Percentiles rank a stretch among this genome's conserved stretches.
Evolutionary conservation across 2,888 invertebrate genomes (phyloP).

Genomic region (Cheilosia soror): DNA sequence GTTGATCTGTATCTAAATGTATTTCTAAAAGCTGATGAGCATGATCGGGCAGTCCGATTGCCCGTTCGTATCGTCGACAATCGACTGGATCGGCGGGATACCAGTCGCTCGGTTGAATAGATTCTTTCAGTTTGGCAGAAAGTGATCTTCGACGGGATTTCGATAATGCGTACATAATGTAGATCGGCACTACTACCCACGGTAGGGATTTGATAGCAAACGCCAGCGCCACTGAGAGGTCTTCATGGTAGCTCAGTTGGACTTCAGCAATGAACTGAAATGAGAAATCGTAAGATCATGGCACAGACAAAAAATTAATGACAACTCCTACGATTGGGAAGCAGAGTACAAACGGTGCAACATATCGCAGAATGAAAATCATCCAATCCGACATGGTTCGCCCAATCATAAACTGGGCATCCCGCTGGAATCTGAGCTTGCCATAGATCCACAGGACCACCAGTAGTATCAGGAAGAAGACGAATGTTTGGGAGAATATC

Average conservation of each 20-base stretch:
- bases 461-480: conserved; percentile 91
- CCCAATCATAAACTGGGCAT: conserved; percentile 90
- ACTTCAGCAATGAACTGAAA: conserved; percentile 58
- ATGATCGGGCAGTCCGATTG: conserved; percentile 79
- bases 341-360: conserved; percentile 80
- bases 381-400: conserved; percentile 85
- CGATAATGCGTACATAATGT: conserved; percentile 61
- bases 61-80: conserved; percentile 82
- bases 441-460: conserved; percentile 94
- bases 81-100: conserved; percentile 82
- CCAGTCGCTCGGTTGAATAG: conserved; percentile 82
- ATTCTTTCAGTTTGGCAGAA: conserved; percentile 80
- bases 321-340: conserved; percentile 78
- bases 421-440: conserved; percentile 86
- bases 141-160: conserved; percentile 75
- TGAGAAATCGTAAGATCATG: background rate
- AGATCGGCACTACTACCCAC: conserved; percentile 72
- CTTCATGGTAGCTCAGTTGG: conserved; percentile 52
- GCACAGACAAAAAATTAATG: background rate
- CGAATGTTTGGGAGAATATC: conserved; percentile 79
- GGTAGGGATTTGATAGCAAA: conserved; percentile 68
- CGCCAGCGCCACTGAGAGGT: conserved; percentile 37
- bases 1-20: conserved; percentile 66
- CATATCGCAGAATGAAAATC: conserved; percentile 81
- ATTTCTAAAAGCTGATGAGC: conserved; percentile 72